Evolutionary conservation across 2,797 vertebrate genomes (phyloP).

Genomic region (Aratinga solstitialis): DNA sequence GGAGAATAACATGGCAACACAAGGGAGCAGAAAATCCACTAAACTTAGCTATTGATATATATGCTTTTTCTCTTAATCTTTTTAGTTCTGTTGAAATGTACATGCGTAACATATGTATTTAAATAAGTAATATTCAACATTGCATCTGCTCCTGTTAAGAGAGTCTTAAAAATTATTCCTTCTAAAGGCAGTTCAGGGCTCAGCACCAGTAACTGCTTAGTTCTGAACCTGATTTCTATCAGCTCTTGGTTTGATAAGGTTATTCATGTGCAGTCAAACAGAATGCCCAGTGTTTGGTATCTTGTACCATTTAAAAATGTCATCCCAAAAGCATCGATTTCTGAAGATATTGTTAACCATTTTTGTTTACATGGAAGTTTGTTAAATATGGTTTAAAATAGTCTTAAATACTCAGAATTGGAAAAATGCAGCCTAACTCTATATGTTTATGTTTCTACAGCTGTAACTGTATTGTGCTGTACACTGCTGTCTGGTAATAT

Average conservation of each 20-base stretch:
- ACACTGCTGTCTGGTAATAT: neutral
- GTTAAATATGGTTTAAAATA: neutral
- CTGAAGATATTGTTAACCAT: accelerated
- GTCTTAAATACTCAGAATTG: neutral
- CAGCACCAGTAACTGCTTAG: neutral
- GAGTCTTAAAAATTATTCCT: neutral
- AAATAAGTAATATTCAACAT: neutral
- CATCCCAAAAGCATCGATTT: neutral
- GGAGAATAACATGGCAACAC: neutral
- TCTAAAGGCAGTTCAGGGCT: neutral
- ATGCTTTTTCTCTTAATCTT: neutral
- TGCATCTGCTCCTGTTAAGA: neutral
- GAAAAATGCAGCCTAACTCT: neutral
- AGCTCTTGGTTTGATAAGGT: neutral
- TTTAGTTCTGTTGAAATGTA: neutral
- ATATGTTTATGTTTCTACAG: neutral
- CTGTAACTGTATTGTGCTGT: neutral
- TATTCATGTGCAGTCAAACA: neutral
- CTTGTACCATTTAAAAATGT: neutral
- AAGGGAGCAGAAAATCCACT: neutral
- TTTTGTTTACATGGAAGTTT: neutral
- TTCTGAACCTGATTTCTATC: neutral
- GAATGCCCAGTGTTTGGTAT: accelerated
- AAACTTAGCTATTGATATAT: neutral
- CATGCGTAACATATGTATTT: neutral